Conservation (phyloP, 53 echinoderm and acorn worm genomes). For the Stichopus horrens region DNA sequence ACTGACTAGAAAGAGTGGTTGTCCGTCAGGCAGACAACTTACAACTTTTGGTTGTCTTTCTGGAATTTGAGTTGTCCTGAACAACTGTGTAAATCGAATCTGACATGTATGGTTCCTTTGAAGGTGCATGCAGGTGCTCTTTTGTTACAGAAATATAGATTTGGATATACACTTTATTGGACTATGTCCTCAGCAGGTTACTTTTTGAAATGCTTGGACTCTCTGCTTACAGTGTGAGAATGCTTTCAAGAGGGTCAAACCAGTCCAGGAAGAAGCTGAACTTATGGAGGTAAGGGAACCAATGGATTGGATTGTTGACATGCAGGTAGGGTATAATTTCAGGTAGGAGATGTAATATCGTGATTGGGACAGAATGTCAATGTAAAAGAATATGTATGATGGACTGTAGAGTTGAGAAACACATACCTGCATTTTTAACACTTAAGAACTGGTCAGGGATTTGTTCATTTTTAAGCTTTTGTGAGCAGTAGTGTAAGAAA, state of each 20-base stretch:
- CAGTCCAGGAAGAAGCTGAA: conserved; percentile 64
- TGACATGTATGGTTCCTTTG: too few species aligned
- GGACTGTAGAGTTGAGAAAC: too few species aligned
- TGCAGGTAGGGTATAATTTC: neutral
- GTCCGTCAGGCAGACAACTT: too few species aligned
- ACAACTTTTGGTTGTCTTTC: too few species aligned
- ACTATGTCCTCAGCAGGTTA: neutral
- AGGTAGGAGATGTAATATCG: neutral
- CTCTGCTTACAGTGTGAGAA: conserved; percentile 71
- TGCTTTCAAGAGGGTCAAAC: conserved; percentile 85
- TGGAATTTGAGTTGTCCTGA: too few species aligned
- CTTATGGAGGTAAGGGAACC: conserved; percentile 60
- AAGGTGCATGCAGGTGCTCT: neutral
- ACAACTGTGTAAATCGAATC: too few species aligned
- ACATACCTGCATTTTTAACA: too few species aligned
- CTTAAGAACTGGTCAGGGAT: too few species aligned
- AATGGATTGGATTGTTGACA: neutral
- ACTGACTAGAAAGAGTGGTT: too few species aligned
- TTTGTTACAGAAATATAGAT: neutral
- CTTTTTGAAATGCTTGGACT: neutral
- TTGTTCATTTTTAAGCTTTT: too few species aligned
- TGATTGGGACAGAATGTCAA: neutral
- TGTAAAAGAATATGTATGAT: neutral
- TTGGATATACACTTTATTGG: neutral
- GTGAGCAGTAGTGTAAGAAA: too few species aligned